Conservation (phyloP, 2,797 vertebrate genomes). For the Chaetodon trifasciatus region DNA sequence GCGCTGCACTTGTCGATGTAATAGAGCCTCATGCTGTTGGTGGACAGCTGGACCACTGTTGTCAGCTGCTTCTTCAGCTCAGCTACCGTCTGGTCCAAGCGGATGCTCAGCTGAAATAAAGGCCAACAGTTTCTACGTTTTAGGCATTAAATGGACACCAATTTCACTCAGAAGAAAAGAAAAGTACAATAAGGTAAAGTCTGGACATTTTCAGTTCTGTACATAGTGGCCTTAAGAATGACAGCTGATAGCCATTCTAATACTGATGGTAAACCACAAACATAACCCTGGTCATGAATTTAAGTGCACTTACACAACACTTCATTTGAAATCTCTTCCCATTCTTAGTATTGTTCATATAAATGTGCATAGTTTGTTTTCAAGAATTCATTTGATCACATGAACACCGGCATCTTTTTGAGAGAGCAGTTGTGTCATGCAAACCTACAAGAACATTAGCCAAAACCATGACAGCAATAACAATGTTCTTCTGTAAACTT, state of each 20-base stretch:
- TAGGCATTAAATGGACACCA: neutral
- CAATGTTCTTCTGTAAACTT: neutral
- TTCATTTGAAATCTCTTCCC: neutral
- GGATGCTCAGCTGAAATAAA: slow-evolving; percentile 87
- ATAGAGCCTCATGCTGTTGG: slow-evolving; percentile 95
- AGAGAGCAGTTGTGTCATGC: too few relatives aligned
- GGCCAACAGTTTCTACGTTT: slow-evolving; percentile 10
- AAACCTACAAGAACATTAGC: neutral
- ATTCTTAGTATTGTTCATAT: neutral
- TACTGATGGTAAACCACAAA: neutral
- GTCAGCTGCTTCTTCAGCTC: slow-evolving; percentile 95
- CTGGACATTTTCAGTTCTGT: neutral
- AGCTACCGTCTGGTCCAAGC: slow-evolving; percentile 96
- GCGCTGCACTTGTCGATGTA: slow-evolving; percentile 91
- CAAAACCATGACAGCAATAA: neutral
- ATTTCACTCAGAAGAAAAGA: neutral
- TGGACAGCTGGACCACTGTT: slow-evolving; percentile 91
- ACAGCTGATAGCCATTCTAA: neutral
- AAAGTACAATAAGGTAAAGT: neutral
- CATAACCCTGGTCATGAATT: neutral
- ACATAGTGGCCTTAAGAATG: neutral
- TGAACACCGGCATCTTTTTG: neutral
- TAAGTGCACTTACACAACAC: neutral
- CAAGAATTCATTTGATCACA: neutral
- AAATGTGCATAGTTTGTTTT: neutral